These are phyloP conservation scores for Bagarius yarrelli DNA, from an alignment of 2,113 vertebrate species.

Conservation along the genomic window DNA sequence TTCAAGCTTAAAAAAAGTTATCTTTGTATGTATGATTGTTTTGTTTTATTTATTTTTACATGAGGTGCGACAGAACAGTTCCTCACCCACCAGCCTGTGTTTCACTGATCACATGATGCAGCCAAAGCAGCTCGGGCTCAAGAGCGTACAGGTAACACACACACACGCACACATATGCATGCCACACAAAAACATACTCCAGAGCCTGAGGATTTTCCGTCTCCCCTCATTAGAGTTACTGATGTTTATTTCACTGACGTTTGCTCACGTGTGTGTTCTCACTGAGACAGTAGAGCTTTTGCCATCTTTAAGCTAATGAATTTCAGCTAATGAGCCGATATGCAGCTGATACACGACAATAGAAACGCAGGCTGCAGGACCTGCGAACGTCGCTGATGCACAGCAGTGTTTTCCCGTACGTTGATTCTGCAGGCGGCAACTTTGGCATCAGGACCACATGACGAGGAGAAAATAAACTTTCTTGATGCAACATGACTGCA, in stretches of 20 bases:
- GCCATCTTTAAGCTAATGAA: neutral
- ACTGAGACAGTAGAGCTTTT: neutral
- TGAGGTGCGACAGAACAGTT: slow-evolving; percentile 95
- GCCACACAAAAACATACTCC: neutral
- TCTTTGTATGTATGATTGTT: neutral
- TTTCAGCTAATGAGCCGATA: neutral
- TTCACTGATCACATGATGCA: slow-evolving; percentile 89
- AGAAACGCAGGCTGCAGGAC: neutral
- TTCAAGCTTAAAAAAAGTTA: neutral
- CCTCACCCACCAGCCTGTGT: slow-evolving; percentile 93
- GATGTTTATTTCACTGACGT: neutral
- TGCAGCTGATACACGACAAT: neutral
- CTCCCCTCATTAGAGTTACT: neutral
- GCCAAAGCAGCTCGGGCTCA: slow-evolving; percentile 90
- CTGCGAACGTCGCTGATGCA: neutral
- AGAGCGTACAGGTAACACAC: slow-evolving; percentile 85
- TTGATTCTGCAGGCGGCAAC: neutral
- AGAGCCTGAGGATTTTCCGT: neutral
- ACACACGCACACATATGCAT: neutral
- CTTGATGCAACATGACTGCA: neutral
- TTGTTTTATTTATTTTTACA: slow-evolving; percentile 29
- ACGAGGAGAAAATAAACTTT: neutral
- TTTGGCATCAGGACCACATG: neutral
- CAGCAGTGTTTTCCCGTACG: neutral
- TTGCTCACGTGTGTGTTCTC: neutral